Evolutionary conservation across 2,797 vertebrate species (phyloP), one percentile per base, ranked within the genome.

Genomic region (Nothura maculosa): DNA sequence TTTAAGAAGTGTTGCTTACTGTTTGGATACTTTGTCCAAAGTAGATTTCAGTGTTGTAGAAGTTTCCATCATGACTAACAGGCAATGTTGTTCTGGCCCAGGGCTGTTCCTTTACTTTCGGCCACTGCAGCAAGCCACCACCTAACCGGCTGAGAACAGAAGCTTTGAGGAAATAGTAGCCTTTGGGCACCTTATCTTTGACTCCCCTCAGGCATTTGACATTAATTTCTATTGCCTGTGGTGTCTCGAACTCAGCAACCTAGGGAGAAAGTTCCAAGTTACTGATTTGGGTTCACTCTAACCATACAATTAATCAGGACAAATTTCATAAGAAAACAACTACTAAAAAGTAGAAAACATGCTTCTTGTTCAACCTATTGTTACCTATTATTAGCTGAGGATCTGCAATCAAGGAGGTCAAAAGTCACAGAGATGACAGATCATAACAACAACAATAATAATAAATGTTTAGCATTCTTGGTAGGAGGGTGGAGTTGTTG

Each of bases 161-260:
- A 97, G 98, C 96, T 55, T 93, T 98, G 85, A 99, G 96, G 19
- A 95, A 42, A 80, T 99, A 99, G 68, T 89, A 97, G 66, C 99
- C 99, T 94, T 93, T 97, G 28, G 99, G 98, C 55, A 98, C 97
- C 91, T 99, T 99, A 97, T 99, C 98, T 96, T 98, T 98, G 86
- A 98, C 96, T 42, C 98, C 98, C 54, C 98, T 98, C 30, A 99
- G 92, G 96, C 98, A 99, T 83, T 97, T 97, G 83, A 99, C 54
- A 14, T 89, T 96, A 82, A 99, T 98, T 92, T 99, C 98, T 91
- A 99, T 93, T 4, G 88, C 96, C 92, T 98, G 98, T 0, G 95
- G 97, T 25, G 47, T 81, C 58, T 69, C 74, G 54, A 78, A 94
- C 92, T 75, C 96, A 73, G 97, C 97, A 52, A 81, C 96, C 98